These are phyloP conservation scores for Myotis yumanensis DNA, from an alignment of 2,113 vertebrate genomes.

Conservation along the genomic window DNA sequence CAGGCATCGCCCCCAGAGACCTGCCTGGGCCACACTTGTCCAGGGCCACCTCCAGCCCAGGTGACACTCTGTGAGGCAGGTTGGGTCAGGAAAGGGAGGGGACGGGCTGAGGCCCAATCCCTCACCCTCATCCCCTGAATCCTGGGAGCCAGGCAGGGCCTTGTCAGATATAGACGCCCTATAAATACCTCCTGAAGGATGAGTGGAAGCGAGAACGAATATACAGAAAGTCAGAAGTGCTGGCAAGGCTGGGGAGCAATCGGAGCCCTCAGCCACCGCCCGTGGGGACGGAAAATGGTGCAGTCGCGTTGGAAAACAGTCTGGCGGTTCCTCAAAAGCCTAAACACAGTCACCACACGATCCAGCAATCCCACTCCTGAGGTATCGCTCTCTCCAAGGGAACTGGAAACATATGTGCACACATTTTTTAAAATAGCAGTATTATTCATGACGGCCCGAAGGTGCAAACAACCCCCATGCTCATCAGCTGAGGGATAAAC, in stretches of 20 bases:
- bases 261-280: fast-evolving
- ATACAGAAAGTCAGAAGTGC: background rate
- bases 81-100: background rate
- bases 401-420: background rate
- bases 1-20: background rate
- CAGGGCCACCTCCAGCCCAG: background rate
- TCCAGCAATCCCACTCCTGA: background rate
- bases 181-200: background rate
- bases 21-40: background rate
- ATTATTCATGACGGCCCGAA: background rate
- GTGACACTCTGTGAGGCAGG: background rate
- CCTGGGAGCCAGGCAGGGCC: background rate
- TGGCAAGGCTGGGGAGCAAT: fast-evolving
- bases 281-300: background rate
- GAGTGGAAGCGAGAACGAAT: background rate
- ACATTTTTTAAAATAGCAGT: background rate
- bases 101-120: background rate
- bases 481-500: fast-evolving
- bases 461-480: background rate
- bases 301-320: background rate
- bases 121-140: background rate
- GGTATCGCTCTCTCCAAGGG: background rate
- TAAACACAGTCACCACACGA: background rate
- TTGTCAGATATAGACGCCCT: background rate
- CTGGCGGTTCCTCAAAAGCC: background rate